Base-by-base conservation (phyloP, 2,113 vertebrate genomes). In the Phaetusa simplex region DNA sequence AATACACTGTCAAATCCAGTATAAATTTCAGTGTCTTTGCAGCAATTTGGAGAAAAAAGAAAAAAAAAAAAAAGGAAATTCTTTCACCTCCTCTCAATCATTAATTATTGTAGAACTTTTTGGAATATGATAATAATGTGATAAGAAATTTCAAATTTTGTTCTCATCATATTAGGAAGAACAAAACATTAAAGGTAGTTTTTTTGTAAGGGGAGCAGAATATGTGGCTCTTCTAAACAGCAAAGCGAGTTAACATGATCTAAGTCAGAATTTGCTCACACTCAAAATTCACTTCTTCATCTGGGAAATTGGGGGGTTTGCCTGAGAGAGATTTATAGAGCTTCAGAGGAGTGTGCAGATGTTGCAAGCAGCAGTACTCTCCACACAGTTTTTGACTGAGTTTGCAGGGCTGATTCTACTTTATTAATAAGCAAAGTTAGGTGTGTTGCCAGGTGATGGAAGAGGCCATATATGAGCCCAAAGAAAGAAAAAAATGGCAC, bases 221-320 rank as follows among this genome's bases (percentile, higher is more conserved):
- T 50, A n/a, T 38, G 9, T 38, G 19, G 2, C 12, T 83, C 8
- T 58, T 80, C 22, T 66, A 53, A 69, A 82, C 0, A 2, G 7
- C 20, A 83, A 59, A 85, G n/a, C 9, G 55, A 47, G 29, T 38
- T 50, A 40, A 19, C 0, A 0, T 56, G 21, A 5, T 23, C 40
- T 70, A 47, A 55, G 14, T 36, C 12, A 4, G 30, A 83, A 66
- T 42, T 42, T 1, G 2, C 4, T 8, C 0, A 0, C 12, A 24
- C 17, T 45, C 29, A 59, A 53, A 11, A 38, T 38, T 65, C 16
- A 20, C 19, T 67, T 49, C 43, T 42, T 82, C 27, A 76, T 34
- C n/a, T 40, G 23, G 17, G 20, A 30, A 70, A 11, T 0, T 47
- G 24, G 1, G 5, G 3, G 5, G 2, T 4, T 69, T 58, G 13